Conservation (phyloP, 2,797 vertebrate genomes). For the Choloepus didactylus region DNA sequence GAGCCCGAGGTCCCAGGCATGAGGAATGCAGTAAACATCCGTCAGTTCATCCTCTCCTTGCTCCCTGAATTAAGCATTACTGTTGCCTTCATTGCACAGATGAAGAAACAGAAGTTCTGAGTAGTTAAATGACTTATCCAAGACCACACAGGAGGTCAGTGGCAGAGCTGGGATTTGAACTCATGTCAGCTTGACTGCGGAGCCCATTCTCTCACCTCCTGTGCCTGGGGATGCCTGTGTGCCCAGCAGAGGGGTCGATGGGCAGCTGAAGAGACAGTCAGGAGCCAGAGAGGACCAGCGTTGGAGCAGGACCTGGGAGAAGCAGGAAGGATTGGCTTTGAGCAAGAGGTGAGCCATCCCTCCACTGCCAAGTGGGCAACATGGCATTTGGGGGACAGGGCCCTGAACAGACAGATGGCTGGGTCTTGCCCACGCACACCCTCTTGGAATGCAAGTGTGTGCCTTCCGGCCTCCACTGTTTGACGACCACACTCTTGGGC, state of each 20-base stretch:
- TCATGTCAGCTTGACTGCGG: not conserved
- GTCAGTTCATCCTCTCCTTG: not conserved
- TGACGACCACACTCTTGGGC: not conserved
- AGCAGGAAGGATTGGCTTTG: not conserved
- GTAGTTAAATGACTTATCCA: not conserved
- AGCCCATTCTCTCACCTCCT: not conserved
- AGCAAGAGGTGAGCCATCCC: not conserved
- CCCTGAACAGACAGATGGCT: not conserved
- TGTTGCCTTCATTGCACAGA: not conserved
- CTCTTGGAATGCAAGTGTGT: not conserved
- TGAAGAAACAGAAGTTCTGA: not conserved
- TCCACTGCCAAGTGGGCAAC: rapidly evolving
- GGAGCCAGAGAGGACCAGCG: not conserved
- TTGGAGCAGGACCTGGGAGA: not conserved
- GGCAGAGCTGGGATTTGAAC: not conserved
- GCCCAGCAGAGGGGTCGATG: rapidly evolving
- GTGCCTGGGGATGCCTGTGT: not conserved
- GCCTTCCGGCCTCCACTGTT: not conserved
- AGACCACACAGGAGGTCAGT: not conserved
- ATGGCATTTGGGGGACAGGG: not conserved
- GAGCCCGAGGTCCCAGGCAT: not conserved
- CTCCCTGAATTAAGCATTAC: not conserved
- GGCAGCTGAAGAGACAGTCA: not conserved
- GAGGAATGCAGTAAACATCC: not conserved
- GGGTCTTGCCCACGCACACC: not conserved